phyloP scores from a whole-genome alignment of 2,888 invertebrate species.

The Ferdinandea cuprea region DNA sequence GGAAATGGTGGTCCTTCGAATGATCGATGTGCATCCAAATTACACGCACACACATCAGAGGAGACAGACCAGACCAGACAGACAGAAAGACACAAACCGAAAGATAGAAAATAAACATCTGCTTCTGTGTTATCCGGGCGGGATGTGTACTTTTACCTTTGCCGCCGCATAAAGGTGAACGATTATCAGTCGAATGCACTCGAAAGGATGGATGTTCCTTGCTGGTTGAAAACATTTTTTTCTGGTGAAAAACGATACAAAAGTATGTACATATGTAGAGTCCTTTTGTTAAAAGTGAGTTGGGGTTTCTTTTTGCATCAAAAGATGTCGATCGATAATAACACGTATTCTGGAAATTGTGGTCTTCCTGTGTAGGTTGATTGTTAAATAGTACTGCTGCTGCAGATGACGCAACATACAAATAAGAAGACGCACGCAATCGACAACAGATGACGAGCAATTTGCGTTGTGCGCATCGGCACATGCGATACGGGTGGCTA shows the following conservation, averaged over 20 bases:
- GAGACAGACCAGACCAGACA: constrained; percentile 15
- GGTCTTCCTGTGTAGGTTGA: constrained; percentile 61
- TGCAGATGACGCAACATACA: constrained; percentile 72
- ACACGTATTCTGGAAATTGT: constrained; percentile 69
- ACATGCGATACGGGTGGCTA: constrained; percentile 73
- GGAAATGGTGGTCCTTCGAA: constrained; percentile 66
- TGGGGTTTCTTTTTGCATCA: constrained; percentile 10
- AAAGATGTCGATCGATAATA: constrained; percentile 62
- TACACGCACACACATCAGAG: constrained; percentile 37
- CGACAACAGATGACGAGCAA: constrained; percentile 67
- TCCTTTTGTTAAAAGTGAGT: constrained; percentile 56
- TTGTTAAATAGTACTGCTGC: neutral
- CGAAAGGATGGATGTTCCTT: constrained; percentile 49
- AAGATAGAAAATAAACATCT: constrained; percentile 64
- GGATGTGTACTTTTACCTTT: constrained; percentile 50
- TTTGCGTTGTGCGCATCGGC: constrained; percentile 55
- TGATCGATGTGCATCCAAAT: constrained; percentile 74
- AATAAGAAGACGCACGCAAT: constrained; percentile 63
- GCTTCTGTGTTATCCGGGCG: constrained; percentile 64
- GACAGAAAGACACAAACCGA: constrained; percentile 42
- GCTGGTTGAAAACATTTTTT: constrained; percentile 35
- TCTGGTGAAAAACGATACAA: constrained; percentile 62
- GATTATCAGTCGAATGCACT: constrained; percentile 72
- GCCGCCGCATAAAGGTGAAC: constrained; percentile 59
- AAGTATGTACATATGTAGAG: too few species aligned